Percentiles rank a stretch among this genome's conserved stretches.
Evolutionary conservation across 2,888 invertebrate genomes (phyloP).

Genomic region (Mesorhabditis spiculigera): DNA sequence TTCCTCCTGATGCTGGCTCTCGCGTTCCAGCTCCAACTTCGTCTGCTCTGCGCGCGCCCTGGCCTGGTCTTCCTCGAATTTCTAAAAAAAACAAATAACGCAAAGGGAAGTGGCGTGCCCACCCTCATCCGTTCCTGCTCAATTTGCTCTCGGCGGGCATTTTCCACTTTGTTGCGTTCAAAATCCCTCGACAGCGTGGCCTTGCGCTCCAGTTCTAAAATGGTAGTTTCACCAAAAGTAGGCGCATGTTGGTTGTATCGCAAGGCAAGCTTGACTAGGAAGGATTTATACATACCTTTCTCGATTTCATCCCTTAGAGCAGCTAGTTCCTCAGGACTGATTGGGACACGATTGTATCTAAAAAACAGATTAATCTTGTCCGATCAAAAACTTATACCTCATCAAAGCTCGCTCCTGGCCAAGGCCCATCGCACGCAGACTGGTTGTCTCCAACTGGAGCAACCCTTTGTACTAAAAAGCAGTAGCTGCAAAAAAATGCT

Average conservation of each 20-base stretch:
- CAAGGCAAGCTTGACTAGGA: too few species aligned
- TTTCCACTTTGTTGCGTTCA: background rate
- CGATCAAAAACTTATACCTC: constrained; percentile 11
- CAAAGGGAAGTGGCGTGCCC: background rate
- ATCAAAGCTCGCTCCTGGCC: constrained; percentile 14
- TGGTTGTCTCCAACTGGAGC: constrained; percentile 9
- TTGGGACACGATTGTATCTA: background rate
- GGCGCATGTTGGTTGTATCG: too few species aligned
- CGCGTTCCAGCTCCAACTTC: too few species aligned
- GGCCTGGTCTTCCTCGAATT: background rate
- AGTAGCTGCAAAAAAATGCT: background rate
- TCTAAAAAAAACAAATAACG: background rate
- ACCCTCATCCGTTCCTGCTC: background rate
- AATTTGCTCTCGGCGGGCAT: background rate
- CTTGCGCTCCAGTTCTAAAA: background rate
- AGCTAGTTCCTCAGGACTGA: too few species aligned
- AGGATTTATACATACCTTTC: too few species aligned
- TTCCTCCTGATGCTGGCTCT: too few species aligned
- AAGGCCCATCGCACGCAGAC: constrained; percentile 21
- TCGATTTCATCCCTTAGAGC: too few species aligned
- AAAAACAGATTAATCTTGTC: background rate
- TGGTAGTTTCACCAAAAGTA: too few species aligned
- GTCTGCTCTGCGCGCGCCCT: background rate
- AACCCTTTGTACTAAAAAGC: constrained; percentile 20
- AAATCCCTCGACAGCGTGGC: background rate